Conservation (phyloP, 2,797 vertebrate species). For the Sciurus vulgaris region DNA sequence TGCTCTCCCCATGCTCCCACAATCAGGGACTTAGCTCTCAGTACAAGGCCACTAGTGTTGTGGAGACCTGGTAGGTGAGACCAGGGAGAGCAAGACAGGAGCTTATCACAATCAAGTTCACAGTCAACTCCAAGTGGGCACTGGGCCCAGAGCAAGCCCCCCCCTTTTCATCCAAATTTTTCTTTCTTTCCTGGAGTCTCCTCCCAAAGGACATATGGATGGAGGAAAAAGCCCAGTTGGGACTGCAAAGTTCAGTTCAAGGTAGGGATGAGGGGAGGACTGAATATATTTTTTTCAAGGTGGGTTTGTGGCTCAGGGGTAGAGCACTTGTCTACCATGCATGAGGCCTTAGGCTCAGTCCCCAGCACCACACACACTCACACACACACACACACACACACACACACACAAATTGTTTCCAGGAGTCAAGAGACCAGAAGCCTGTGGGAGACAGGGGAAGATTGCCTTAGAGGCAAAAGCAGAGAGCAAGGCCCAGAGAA, state of each 20-base stretch:
- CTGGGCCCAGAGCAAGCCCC: conserved; percentile 19
- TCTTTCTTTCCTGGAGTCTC: conserved; percentile 27
- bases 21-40: not conserved
- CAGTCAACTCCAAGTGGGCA: conserved; percentile 15
- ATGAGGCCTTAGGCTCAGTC: not conserved
- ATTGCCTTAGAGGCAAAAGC: not conserved
- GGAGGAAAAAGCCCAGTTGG: not conserved
- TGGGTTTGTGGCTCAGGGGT: not conserved
- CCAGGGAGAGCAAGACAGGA: conserved; percentile 17
- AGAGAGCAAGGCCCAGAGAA: not conserved
- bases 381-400: too few species aligned
- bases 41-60: not conserved
- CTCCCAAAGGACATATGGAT: not conserved
- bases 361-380: not conserved
- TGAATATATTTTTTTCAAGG: not conserved
- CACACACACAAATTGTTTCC: not conserved
- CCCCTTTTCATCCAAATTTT: not conserved
- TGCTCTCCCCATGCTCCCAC: not conserved
- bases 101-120: conserved; percentile 72
- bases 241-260: not conserved
- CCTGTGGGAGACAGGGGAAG: not conserved
- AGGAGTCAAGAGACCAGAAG: conserved; percentile 22
- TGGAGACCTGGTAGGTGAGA: conserved; percentile 27
- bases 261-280: not conserved
- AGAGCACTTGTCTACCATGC: not conserved